phyloP scores from a whole-genome alignment of 2,113 vertebrate species.

The Cololabis saira region DNA sequence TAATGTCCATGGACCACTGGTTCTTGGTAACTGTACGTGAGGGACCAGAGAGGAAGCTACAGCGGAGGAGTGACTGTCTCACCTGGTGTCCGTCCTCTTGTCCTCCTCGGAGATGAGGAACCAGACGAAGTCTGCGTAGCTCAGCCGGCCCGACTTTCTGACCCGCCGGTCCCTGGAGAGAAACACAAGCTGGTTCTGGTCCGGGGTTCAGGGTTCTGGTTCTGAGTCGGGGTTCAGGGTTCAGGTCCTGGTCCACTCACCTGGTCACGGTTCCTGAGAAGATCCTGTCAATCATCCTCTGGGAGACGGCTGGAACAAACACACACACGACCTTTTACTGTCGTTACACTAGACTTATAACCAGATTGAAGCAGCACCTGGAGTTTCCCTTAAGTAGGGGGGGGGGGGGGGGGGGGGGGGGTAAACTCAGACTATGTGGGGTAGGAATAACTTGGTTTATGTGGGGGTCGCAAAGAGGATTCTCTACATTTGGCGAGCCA shows the following conservation, averaged over 20 bases:
- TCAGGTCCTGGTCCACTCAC: conserved; percentile 64
- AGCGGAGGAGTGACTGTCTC: background rate
- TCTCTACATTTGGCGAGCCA: no score
- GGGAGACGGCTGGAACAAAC: conserved; percentile 85
- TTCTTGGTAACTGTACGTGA: no score
- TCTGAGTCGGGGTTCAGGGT: background rate
- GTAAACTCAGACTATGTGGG: no score
- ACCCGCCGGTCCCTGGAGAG: conserved; percentile 82
- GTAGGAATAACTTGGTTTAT: no score
- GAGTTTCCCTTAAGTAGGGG: no score
- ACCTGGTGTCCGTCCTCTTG: conserved; percentile 95
- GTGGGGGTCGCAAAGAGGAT: no score
- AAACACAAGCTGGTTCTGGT: background rate
- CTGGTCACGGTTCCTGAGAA: conserved; percentile 95
- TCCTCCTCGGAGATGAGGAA: conserved; percentile 97
- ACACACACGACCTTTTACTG: no score
- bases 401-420: no score
- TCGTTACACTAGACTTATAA: no score
- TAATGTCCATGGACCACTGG: no score
- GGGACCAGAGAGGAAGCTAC: no score
- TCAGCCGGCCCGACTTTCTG: conserved; percentile 86
- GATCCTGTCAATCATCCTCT: conserved; percentile 91
- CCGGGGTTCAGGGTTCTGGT: background rate
- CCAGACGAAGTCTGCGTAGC: conserved; percentile 96
- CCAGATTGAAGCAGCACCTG: no score